Percentiles rank a stretch among this genome's conserved stretches.
These are phyloP conservation scores for Eledona agricola DNA, from an alignment of 2,888 invertebrate species.

Conservation along the genomic window DNA sequence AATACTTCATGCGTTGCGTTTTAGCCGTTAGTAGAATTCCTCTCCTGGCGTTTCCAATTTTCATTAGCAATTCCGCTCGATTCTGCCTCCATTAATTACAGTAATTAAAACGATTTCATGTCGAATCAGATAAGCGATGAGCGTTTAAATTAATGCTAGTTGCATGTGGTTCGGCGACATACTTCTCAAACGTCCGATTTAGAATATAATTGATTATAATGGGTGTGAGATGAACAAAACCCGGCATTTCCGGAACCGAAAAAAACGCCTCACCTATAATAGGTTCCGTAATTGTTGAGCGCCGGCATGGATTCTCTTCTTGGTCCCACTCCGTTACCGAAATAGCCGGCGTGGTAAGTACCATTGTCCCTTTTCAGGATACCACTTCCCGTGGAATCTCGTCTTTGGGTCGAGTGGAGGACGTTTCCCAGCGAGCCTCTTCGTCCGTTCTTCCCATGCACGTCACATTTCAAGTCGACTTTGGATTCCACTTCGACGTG, in stretches of 20 bases:
- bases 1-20: no score
- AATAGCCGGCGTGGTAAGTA: slow-evolving; percentile 42
- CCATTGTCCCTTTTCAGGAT: slow-evolving; percentile 51
- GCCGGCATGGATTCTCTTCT: slow-evolving; percentile 63
- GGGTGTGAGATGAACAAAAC: slow-evolving; percentile 12
- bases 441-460: slow-evolving; percentile 69
- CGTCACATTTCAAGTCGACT: slow-evolving; percentile 74
- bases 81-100: slow-evolving; percentile 1
- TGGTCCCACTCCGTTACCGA: slow-evolving; percentile 64
- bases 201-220: slow-evolving; percentile 22
- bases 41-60: no score
- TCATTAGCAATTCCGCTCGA: background rate
- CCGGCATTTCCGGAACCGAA: slow-evolving; percentile 18
- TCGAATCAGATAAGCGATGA: slow-evolving; percentile 21
- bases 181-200: slow-evolving; percentile 39
- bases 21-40: no score
- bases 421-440: slow-evolving; percentile 70
- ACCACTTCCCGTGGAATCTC: slow-evolving; percentile 67
- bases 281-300: slow-evolving; percentile 52
- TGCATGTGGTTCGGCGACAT: slow-evolving; percentile 38
- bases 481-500: slow-evolving; percentile 65
- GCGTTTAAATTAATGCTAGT: slow-evolving; percentile 18
- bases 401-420: slow-evolving; percentile 62
- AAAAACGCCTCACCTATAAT: slow-evolving; percentile 51
- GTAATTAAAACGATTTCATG: slow-evolving; percentile 20